A percentile compares a stretch with the other conserved stretches of the same genome.
phyloP scores from a whole-genome alignment of 2,113 vertebrate genomes.

The Caretta caretta region DNA sequence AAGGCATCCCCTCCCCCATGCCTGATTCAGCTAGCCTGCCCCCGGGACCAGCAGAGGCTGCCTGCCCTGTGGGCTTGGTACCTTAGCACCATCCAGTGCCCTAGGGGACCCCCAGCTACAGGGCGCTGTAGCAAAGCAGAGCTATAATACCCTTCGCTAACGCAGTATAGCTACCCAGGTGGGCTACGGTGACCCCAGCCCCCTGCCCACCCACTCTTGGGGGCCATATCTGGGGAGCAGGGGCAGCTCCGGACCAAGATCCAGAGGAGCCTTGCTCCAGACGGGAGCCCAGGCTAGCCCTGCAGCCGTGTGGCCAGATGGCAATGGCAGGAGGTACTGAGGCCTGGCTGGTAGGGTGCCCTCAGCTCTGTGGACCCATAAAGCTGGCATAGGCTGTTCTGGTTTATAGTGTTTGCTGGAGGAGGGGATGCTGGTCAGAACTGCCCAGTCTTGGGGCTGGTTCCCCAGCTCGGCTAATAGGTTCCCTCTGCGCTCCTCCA shows the following conservation, averaged over 20 bases:
- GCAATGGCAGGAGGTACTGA: background rate
- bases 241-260: no score
- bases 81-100: background rate
- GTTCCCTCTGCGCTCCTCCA: constrained; percentile 39
- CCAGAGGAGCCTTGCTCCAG: no score
- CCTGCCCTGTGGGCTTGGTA: background rate
- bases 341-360: background rate
- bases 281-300: no score
- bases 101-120: background rate
- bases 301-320: background rate
- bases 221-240: background rate
- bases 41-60: background rate
- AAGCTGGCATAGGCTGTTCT: background rate
- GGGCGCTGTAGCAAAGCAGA: background rate
- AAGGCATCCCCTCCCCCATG: background rate
- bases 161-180: no score
- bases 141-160: no score
- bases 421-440: background rate
- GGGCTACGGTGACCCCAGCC: no score
- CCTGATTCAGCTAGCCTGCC: background rate
- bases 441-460: background rate
- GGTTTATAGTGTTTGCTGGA: background rate
- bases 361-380: background rate
- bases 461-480: background rate
- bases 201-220: no score